Base-by-base conservation (phyloP, 2,888 invertebrate species). In the Eudemis profundana region DNA sequence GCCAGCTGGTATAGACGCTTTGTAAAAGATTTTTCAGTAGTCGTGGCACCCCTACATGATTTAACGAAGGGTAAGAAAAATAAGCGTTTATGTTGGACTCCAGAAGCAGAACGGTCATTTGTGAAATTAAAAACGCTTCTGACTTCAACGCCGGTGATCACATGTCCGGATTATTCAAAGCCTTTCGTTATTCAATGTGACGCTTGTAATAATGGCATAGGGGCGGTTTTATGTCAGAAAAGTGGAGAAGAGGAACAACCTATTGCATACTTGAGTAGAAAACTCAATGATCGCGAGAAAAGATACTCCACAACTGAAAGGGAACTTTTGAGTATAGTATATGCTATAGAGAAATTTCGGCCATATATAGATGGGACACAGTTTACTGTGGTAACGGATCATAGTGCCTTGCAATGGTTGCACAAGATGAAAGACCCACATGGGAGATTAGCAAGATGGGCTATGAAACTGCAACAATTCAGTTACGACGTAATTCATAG, bases 391-490 rank as follows among this genome's bases (percentile, higher is more conserved):
- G n/a, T 72, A 7, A 70, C 78, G 1, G 77, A 78, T 64, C 73
- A 75, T 38, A 61, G 68, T 10, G 72, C 72, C 4, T 56, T 79
- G 0, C 56, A 70, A 29, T 77, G 75, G 75, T 64, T 79, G 0
- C 76, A 0, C 70, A n/a, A n/a, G n/a, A n/a, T n/a, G n/a, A n/a
- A n/a, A n/a, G n/a, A n/a, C n/a, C n/a, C n/a, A n/a, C n/a, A 69
- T 40, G 79, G 74, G 1, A 47, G 74, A 17, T 44, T 80, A 19
- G 75, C 76, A 0, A 56, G 77, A 15, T 81, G 75, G 71, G 63
- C 60, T 5, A 62, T 67, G 61, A 57, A 61, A 15, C 17, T 69
- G 4, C n/a, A n/a, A n/a, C n/a, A n/a, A n/a, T n/a, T n/a, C n/a
- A n/a, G n/a, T n/a, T n/a, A n/a, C n/a, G n/a, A n/a, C n/a, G n/a